Percentiles rank a stretch among this genome's conserved stretches.
phyloP scores from a whole-genome alignment of 2,113 vertebrate species.

The Tachycineta bicolor region DNA sequence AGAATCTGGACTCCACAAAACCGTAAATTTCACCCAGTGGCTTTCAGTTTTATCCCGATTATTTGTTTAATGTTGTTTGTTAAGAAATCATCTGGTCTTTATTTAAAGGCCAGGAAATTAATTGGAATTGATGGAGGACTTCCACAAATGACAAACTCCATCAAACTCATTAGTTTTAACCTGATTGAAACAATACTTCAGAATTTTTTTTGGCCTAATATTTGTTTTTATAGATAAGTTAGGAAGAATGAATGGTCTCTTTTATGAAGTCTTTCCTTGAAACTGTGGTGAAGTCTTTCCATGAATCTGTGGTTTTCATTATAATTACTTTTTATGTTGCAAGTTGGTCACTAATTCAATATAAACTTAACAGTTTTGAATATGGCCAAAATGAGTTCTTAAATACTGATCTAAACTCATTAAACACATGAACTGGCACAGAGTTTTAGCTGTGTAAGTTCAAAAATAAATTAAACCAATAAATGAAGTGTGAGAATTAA shows the following conservation, averaged over 20 bases:
- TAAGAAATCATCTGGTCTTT: not conserved
- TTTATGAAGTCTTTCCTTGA: not conserved
- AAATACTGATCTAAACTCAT: not conserved
- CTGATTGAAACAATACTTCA: not conserved
- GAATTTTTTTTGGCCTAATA: not conserved
- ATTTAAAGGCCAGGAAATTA: not conserved
- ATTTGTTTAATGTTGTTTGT: not conserved
- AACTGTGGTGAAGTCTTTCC: not conserved
- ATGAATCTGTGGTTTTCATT: not conserved
- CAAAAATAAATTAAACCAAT: not conserved
- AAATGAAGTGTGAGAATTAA: not conserved
- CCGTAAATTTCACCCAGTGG: not conserved
- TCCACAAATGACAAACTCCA: conserved; percentile 28
- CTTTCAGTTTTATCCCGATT: not conserved
- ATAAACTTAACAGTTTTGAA: not conserved
- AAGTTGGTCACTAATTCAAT: not conserved
- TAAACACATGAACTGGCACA: not conserved
- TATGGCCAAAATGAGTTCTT: not conserved
- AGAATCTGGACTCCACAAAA: not conserved
- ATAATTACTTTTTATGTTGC: not conserved
- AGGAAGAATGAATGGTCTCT: not conserved
- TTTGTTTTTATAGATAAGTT: not conserved
- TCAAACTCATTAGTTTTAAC: not conserved
- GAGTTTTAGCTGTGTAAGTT: not conserved
- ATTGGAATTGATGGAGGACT: not conserved